Evolutionary conservation across 2,888 invertebrate species (phyloP), one percentile per base, ranked within the genome.

Genomic region (Aquatica leii): DNA sequence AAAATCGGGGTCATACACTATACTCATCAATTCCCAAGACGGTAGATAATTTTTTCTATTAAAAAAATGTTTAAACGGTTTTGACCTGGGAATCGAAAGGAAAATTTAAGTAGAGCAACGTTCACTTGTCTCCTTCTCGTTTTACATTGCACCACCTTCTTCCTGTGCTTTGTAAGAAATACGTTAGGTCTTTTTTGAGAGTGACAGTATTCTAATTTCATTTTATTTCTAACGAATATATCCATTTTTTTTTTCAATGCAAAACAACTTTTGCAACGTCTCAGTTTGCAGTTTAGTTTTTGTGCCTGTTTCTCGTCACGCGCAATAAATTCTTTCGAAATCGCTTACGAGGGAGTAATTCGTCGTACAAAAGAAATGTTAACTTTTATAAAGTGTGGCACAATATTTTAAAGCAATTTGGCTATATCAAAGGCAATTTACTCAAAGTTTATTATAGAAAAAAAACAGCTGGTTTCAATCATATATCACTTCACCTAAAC

Each of bases 331-430:
- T 24, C 6, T 24, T 24, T 24, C 24, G 4, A 6, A 24, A 6
- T 24, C 6, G 24, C 24, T 24, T 2, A 24, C 24, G 24, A 24
- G 24, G 24, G 24, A 24, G 24, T 24, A 4, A 24, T 24, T 4
- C 4, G n/a, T n/a, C n/a, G 24, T 24, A 50, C 50, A 50, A 50
- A 50, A 12, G 24, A 50, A 24, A 24, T 24, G 4, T 2, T 24
- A 24, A 24, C 24, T 24, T 24, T 24, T 24, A 24, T 24, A 24
- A 2, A 6, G 6, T 24, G 24, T 6, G 24, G 74, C 66, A 75
- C 76, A 76, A 74, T 74, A 80, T 80, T 78, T 78, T 79, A 79
- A 79, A 78, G 75, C 80, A 80, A 80, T 80, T 80, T 80, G 80
- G 79, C 79, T 78, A 78, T 78, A 79, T 80, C 80, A 80, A 78